Conservation (phyloP, 2,113 vertebrate genomes). For the Dolichallabes microphthalmus region DNA sequence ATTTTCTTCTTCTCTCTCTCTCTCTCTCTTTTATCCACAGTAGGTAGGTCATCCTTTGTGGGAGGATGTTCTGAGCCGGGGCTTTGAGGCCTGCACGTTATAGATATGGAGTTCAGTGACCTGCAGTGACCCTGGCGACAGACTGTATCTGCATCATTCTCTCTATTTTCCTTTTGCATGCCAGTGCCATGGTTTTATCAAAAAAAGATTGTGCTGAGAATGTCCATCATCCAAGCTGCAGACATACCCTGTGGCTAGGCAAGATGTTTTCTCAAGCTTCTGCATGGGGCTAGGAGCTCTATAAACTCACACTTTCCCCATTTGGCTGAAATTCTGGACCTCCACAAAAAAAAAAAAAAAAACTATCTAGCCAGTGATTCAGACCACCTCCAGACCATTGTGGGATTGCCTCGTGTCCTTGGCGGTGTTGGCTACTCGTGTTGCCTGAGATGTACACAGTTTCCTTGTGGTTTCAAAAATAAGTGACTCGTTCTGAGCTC, state of each 20-base stretch:
- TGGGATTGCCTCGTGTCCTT: background rate
- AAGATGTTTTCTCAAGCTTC: slow-evolving; percentile 4
- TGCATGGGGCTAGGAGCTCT: slow-evolving; percentile 10
- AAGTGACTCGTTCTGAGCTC: slow-evolving; percentile 40
- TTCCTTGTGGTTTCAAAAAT: slow-evolving; percentile 1
- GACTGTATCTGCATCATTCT: slow-evolving; percentile 62
- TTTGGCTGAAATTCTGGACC: slow-evolving; percentile 20
- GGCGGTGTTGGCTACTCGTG: slow-evolving; percentile 9
- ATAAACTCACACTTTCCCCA: background rate
- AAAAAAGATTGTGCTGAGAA: slow-evolving; percentile 66
- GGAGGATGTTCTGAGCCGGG: slow-evolving; percentile 57
- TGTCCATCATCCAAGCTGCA: slow-evolving; percentile 26
- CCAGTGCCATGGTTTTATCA: slow-evolving; percentile 66
- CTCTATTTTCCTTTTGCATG: slow-evolving; percentile 64
- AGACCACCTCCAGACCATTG: background rate
- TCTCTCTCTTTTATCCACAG: slow-evolving; percentile 32
- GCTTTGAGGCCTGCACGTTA: slow-evolving; percentile 56
- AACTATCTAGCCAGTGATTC: background rate
- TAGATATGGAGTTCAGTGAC: slow-evolving; percentile 63
- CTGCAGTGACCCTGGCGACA: slow-evolving; percentile 63
- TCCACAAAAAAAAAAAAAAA: background rate
- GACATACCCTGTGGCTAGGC: slow-evolving; percentile 34
- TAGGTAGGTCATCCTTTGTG: slow-evolving; percentile 38
- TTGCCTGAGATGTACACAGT: slow-evolving; percentile 21
- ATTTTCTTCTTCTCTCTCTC: slow-evolving; percentile 26